Conservation (phyloP, 2,888 invertebrate species). For the Spicauda simplicius region DNA sequence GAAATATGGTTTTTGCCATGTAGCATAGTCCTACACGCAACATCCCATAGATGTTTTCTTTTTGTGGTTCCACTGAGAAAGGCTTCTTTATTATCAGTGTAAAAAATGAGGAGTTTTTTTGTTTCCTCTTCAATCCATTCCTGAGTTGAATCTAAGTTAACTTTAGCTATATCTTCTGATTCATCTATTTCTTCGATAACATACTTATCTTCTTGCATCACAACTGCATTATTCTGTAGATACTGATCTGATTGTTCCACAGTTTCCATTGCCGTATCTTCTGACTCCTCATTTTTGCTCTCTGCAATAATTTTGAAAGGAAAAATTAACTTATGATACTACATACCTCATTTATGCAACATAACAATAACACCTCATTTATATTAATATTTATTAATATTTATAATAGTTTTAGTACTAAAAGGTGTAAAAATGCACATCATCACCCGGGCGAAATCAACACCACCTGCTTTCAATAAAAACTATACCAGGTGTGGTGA, state of each 20-base stretch:
- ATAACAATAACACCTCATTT: too few species aligned
- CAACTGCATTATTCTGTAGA: slow-evolving; percentile 35
- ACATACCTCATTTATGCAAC: too few species aligned
- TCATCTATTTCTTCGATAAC: slow-evolving; percentile 39
- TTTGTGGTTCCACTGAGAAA: slow-evolving; percentile 62
- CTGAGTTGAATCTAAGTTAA: slow-evolving; percentile 42
- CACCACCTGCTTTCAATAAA: too few species aligned
- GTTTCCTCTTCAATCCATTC: slow-evolving; percentile 67
- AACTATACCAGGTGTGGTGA: too few species aligned
- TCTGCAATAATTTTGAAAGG: slow-evolving; percentile 45
- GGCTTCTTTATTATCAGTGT: slow-evolving; percentile 71
- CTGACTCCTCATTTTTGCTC: slow-evolving; percentile 53
- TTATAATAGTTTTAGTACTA: too few species aligned
- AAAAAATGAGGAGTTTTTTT: slow-evolving; percentile 68
- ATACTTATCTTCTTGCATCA: slow-evolving; percentile 46
- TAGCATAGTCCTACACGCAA: slow-evolving; percentile 75
- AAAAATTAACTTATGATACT: not conserved
- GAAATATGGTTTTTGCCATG: slow-evolving; percentile 57
- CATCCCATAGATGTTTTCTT: slow-evolving; percentile 68
- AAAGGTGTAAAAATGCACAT: too few species aligned
- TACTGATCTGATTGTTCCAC: slow-evolving; percentile 41
- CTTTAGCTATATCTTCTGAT: slow-evolving; percentile 45
- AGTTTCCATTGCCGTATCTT: slow-evolving; percentile 40
- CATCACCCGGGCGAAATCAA: too few species aligned
- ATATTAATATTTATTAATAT: too few species aligned